phyloP scores from a whole-genome alignment of 2,888 invertebrate genomes.

The Gymnoscelis rufifasciata region DNA sequence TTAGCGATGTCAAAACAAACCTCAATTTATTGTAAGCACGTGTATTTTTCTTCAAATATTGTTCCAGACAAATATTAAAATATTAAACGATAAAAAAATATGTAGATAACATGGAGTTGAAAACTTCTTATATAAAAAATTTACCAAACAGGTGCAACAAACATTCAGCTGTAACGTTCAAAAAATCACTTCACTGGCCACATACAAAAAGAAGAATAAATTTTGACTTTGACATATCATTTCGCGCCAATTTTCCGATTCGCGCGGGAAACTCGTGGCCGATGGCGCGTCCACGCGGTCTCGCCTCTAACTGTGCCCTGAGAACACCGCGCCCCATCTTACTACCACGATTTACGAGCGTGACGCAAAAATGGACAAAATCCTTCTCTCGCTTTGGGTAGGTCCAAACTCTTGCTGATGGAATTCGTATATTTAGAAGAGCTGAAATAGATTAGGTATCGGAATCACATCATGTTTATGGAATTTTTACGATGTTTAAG shows the following conservation, averaged over 20 bases:
- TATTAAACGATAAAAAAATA: background rate
- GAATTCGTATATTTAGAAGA: conserved; percentile 12
- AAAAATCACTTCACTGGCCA: conserved; percentile 29
- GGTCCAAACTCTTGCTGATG: conserved; percentile 11
- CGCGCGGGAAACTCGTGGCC: conserved; percentile 52
- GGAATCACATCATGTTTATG: conserved; percentile 15
- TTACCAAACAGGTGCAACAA: conserved; percentile 9
- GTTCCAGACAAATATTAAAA: background rate
- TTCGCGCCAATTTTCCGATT: conserved; percentile 75
- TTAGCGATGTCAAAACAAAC: conserved; percentile 34
- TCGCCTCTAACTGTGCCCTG: conserved; percentile 58
- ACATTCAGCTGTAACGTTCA: conserved; percentile 16
- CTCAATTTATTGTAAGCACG: conserved; percentile 16
- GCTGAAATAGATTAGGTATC: conserved; percentile 18
- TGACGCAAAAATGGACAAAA: conserved; percentile 68
- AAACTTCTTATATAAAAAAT: conserved; percentile 3
- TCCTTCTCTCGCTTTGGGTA: conserved; percentile 32
- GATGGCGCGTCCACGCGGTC: conserved; percentile 59
- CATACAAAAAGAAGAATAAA: conserved; percentile 29
- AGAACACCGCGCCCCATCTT: conserved; percentile 52
- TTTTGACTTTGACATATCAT: conserved; percentile 54
- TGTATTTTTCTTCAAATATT: conserved; percentile 5
- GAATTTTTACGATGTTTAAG: conserved; percentile 17
- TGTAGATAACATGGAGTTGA: conserved; percentile 3
- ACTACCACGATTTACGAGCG: conserved; percentile 66